Percentiles rank a stretch among this genome's conserved stretches.
phyloP scores from a whole-genome alignment of 2,113 vertebrate genomes.

The Gallinago undulata region DNA sequence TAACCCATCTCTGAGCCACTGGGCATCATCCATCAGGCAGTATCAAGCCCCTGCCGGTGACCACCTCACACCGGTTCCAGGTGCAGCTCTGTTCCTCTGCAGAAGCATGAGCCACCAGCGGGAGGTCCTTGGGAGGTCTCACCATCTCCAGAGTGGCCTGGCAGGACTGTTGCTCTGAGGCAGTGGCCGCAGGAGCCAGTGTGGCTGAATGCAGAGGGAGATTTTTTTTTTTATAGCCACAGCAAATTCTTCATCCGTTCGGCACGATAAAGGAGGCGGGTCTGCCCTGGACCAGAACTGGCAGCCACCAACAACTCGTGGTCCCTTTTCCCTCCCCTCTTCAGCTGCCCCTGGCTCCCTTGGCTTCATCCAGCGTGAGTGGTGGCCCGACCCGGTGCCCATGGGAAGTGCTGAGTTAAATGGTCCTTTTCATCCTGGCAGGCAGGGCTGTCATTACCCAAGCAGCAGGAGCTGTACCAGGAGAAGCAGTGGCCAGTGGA shows the following conservation, averaged over 20 bases:
- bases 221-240: not conserved
- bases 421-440: not conserved
- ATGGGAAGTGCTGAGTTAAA: not conserved
- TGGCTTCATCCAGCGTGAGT: not conserved
- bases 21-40: not conserved
- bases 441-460: not conserved
- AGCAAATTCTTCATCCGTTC: not conserved
- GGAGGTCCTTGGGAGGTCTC: not conserved
- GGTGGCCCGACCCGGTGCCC: not conserved
- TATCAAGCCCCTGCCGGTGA: not conserved
- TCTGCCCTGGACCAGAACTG: not conserved
- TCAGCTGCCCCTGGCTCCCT: not conserved
- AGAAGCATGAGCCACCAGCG: not conserved
- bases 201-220: not conserved
- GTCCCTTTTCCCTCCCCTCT: not conserved
- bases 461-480: constrained; percentile 5
- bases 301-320: not conserved
- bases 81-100: not conserved
- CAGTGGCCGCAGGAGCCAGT: not conserved
- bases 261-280: not conserved
- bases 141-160: not conserved
- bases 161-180: not conserved
- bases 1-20: not conserved
- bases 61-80: not conserved
- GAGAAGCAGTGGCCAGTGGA: not conserved